Conservation (phyloP, 2,888 invertebrate genomes). For the Chymomyza caudatula region DNA sequence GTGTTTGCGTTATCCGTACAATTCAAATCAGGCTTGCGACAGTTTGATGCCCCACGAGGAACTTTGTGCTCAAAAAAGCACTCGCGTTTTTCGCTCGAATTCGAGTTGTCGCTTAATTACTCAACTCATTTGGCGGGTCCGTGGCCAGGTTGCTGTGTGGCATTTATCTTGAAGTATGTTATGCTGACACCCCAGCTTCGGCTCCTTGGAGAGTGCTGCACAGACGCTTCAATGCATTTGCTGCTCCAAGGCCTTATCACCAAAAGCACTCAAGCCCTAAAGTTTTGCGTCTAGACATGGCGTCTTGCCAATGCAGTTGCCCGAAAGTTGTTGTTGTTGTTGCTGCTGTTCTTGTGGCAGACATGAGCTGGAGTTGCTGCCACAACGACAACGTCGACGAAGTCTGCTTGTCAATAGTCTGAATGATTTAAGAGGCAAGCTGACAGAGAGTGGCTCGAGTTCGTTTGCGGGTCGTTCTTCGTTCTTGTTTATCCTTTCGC, state of each 20-base stretch:
- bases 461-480: background rate
- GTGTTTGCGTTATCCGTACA: background rate
- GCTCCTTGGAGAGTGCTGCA: background rate
- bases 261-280: constrained; percentile 1
- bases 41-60: background rate
- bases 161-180: background rate
- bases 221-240: background rate
- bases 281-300: background rate
- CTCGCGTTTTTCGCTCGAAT: background rate
- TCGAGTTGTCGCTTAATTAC: background rate
- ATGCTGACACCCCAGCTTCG: background rate
- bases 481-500: background rate
- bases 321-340: background rate
- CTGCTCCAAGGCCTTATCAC: background rate
- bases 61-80: background rate
- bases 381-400: background rate
- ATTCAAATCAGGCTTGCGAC: background rate
- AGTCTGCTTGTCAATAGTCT: background rate
- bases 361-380: background rate
- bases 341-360: background rate
- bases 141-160: background rate
- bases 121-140: background rate
- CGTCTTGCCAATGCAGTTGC: background rate
- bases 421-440: background rate
- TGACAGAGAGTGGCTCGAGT: background rate